phyloP scores from a whole-genome alignment of 1,140 invertebrate species.

The Druon quercuslanigerum region DNA sequence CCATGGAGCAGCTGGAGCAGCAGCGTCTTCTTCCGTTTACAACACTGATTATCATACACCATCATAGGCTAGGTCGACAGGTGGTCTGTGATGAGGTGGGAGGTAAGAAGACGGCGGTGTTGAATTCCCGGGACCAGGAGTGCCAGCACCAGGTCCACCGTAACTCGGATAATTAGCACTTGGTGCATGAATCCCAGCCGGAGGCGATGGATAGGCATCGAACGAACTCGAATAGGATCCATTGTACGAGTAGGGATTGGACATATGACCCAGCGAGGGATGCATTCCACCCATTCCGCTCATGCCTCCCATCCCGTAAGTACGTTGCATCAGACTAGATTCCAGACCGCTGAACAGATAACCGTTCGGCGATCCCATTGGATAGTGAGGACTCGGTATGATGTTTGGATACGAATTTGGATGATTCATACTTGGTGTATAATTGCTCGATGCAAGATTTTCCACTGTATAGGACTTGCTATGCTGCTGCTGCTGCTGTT shows the following conservation, averaged over 20 bases:
- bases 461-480: constrained; percentile 74
- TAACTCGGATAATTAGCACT: constrained; percentile 71
- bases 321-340: constrained; percentile 71
- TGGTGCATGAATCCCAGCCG: constrained; percentile 67
- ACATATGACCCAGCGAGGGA: constrained; percentile 69
- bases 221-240: constrained; percentile 71
- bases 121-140: constrained; percentile 61
- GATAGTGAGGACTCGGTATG: constrained; percentile 70
- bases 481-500: constrained; percentile 68
- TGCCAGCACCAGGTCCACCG: constrained; percentile 58
- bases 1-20: neutral
- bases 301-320: constrained; percentile 69
- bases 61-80: constrained; percentile 72
- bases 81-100: constrained; percentile 70
- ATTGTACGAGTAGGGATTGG: constrained; percentile 71
- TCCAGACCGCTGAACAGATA: constrained; percentile 71
- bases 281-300: constrained; percentile 70
- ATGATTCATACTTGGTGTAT: constrained; percentile 69
- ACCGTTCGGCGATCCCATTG: constrained; percentile 68
- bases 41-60: constrained; percentile 74
- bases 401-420: constrained; percentile 68
- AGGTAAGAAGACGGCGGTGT: constrained; percentile 72
- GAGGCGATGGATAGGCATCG: constrained; percentile 69
- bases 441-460: constrained; percentile 73
- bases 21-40: constrained; percentile 42